Evolutionary conservation across 2,113 vertebrate species (phyloP), one percentile per base, ranked within the genome.

Genomic region (Leuciscus idus): DNA sequence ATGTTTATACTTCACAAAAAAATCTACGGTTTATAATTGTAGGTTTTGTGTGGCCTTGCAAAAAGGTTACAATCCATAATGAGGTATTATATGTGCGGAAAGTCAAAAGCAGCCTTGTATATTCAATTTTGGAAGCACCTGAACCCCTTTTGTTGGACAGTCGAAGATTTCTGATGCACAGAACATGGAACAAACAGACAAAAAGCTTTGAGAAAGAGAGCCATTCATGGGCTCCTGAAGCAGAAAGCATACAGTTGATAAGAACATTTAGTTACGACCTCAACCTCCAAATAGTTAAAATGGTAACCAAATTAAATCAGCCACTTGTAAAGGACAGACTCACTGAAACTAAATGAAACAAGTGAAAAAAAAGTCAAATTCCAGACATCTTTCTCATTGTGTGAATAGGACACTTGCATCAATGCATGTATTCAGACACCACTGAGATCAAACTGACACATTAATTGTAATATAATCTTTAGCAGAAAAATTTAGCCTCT

Each of bases 111-210:
- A 52, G 78, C 83, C 43, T 72, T 50, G 72, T 43, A 68, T 88
- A 88, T 87, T 59, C 70, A 84, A 80, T 88, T 86, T 87, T 74
- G 66, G 73, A 76, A 84, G 85, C 91, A 92, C 90, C 92, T 91
- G 91, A 91, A 90, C 91, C 91, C 89, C 85, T 89, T 84, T 89
- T 91, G 87, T 87, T 59, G 68, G 84, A 64, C 1, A 11, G 78
- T 77, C 55, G 57, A 89, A 74, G 85, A 87, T 87, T 48, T 28
- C 62, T 59, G 12, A 52, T 3, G 74, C 13, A 52, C n/a, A 64
- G 61, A 85, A 82, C 7, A 36, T 59, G 28, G 64, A 6, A 55
- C 46, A 57, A 70, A 81, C 62, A 68, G 62, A 84, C 81, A 61
- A 36, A 70, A 82, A 30, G 46, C 17, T 4, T 46, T 33, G 6